phyloP scores from a whole-genome alignment of 2,888 invertebrate genomes.

The Odontomyia ornata region DNA sequence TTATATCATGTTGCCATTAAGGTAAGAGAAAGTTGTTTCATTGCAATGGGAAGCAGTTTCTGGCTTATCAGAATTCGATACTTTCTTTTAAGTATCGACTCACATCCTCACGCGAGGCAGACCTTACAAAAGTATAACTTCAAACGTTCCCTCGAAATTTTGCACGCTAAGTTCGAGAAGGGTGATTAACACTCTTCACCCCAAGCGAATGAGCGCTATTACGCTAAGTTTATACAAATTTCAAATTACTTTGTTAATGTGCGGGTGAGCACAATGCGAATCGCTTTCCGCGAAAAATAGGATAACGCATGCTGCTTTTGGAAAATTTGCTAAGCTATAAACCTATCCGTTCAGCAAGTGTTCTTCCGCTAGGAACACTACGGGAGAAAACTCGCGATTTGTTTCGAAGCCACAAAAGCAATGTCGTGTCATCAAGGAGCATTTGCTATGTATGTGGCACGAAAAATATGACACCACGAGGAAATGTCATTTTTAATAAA shows the following conservation, averaged over 20 bases:
- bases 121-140: no score
- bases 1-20: no score
- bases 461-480: background rate
- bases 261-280: background rate
- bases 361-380: no score
- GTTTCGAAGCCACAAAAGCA: background rate
- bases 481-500: background rate
- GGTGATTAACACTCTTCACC: background rate
- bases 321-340: background rate
- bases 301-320: background rate
- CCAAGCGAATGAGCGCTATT: background rate
- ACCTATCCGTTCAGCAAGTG: background rate
- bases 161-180: background rate
- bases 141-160: no score
- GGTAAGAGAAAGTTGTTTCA: no score
- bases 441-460: background rate
- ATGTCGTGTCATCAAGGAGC: background rate
- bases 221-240: conserved; percentile 16
- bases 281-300: background rate
- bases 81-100: no score
- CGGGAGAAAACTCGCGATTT: background rate
- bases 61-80: no score
- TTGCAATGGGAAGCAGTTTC: no score
- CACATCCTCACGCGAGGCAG: no score
- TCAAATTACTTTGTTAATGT: conserved; percentile 13